These are phyloP conservation scores for Catostylus mosaicus DNA, from an alignment of 30 jellyfish, hydroid and myxozoan species.

Conservation along the genomic window DNA sequence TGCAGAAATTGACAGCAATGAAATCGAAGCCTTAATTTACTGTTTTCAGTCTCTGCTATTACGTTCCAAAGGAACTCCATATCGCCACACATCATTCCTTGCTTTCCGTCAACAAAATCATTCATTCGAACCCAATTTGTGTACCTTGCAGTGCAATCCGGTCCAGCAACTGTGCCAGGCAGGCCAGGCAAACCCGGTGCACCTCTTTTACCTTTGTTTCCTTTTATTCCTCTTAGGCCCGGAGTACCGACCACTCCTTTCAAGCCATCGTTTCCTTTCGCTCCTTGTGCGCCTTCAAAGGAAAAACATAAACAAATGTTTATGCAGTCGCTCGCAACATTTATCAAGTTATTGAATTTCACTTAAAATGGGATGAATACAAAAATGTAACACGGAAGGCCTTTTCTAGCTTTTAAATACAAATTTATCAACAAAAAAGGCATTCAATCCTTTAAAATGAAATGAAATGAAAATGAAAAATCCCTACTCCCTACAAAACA, in stretches of 20 bases:
- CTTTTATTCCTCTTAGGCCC: slow-evolving; percentile 53
- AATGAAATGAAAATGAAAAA: too few species aligned
- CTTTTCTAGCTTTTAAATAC: too few species aligned
- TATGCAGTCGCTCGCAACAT: too few species aligned
- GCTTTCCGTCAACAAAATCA: slow-evolving; percentile 58
- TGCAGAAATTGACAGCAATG: slow-evolving; percentile 75
- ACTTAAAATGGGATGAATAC: too few species aligned
- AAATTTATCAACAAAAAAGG: too few species aligned
- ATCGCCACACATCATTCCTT: slow-evolving; percentile 77
- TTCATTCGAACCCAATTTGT: slow-evolving; percentile 58
- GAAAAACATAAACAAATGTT: not conserved
- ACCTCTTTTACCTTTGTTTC: slow-evolving; percentile 64
- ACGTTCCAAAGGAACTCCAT: slow-evolving; percentile 79
- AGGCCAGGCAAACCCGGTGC: slow-evolving; percentile 76
- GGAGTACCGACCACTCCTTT: slow-evolving; percentile 45
- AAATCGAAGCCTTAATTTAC: slow-evolving; percentile 44
- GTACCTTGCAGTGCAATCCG: slow-evolving; percentile 68
- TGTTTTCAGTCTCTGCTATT: slow-evolving; percentile 53
- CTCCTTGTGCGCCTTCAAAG: slow-evolving; percentile 40
- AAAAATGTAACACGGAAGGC: too few species aligned
- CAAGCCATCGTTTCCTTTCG: slow-evolving; percentile 30
- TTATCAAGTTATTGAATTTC: too few species aligned
- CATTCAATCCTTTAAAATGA: too few species aligned
- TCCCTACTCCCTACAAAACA: too few species aligned
- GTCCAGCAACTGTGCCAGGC: slow-evolving; percentile 77